Conservation (phyloP, 2,888 invertebrate species). For the Ennomos quercinarius region DNA sequence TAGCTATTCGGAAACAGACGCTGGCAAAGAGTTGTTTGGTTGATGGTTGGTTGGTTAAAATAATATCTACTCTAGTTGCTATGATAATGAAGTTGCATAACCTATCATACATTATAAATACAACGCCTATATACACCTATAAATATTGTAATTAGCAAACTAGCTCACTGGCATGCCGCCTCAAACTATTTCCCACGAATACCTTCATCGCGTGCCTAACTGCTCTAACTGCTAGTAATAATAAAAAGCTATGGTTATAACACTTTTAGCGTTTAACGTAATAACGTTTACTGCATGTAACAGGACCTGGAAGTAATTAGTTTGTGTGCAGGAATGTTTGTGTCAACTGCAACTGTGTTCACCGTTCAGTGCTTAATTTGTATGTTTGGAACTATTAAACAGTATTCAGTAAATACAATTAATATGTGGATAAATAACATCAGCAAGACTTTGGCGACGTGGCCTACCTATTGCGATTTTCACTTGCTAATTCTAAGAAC, state of each 20-base stretch:
- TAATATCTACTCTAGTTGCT: no score
- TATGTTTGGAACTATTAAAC: no score
- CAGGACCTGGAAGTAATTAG: conserved; percentile 14
- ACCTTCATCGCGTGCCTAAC: conserved; percentile 17
- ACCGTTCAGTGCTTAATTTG: no score
- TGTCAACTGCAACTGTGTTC: conserved; percentile 15
- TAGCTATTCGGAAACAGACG: no score
- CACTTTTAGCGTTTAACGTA: conserved; percentile 14
- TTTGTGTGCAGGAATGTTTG: conserved; percentile 11
- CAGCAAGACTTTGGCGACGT: no score
- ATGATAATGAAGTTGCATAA: no score
- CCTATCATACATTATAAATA: not conserved
- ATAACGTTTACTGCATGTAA: conserved; percentile 9
- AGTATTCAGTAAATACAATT: no score
- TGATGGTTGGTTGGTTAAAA: no score
- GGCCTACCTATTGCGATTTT: no score
- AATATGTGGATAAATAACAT: no score
- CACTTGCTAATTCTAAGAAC: no score
- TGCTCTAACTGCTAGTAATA: not conserved
- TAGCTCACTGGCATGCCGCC: conserved; percentile 9
- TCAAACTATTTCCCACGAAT: conserved; percentile 19
- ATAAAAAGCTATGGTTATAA: conserved; percentile 14
- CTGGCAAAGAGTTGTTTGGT: no score
- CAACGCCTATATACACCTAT: not conserved
- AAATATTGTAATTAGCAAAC: conserved; percentile 14